These are phyloP conservation scores for Hephaestus fuliginosus DNA, from an alignment of 2,797 vertebrate genomes.

Conservation along the genomic window DNA sequence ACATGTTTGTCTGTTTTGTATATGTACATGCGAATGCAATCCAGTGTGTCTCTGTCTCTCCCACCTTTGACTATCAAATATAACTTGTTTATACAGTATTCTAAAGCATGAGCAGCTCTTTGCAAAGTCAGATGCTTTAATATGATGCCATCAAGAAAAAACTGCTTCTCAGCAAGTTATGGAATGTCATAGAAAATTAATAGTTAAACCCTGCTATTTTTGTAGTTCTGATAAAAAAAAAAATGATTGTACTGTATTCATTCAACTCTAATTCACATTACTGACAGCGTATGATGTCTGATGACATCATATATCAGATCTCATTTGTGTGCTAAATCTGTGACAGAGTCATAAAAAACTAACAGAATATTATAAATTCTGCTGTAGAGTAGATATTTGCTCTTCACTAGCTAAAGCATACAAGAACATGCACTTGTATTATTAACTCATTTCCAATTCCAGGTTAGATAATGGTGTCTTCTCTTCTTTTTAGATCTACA, in stretches of 20 bases:
- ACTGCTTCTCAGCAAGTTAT: background rate
- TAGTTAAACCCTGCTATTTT: background rate
- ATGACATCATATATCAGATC: background rate
- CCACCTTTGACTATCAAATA: background rate
- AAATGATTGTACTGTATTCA: background rate
- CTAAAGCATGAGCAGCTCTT: background rate
- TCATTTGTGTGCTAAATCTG: background rate
- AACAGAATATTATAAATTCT: background rate
- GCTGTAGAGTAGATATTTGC: background rate
- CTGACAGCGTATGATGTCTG: background rate
- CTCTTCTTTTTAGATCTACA: constrained; percentile 90
- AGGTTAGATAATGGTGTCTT: background rate
- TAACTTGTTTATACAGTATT: background rate
- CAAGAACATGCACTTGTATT: background rate
- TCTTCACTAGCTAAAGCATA: background rate
- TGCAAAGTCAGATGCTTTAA: background rate
- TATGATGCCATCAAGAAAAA: constrained; percentile 17
- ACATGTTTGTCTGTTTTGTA: background rate
- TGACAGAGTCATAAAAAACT: background rate
- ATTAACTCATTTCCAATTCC: background rate
- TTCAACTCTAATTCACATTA: background rate
- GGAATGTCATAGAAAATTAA: background rate
- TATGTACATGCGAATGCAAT: background rate
- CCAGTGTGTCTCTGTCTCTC: background rate
- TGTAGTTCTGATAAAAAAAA: background rate